phyloP scores from a whole-genome alignment of 2,888 invertebrate species.

The Eustalomyia histrio region DNA sequence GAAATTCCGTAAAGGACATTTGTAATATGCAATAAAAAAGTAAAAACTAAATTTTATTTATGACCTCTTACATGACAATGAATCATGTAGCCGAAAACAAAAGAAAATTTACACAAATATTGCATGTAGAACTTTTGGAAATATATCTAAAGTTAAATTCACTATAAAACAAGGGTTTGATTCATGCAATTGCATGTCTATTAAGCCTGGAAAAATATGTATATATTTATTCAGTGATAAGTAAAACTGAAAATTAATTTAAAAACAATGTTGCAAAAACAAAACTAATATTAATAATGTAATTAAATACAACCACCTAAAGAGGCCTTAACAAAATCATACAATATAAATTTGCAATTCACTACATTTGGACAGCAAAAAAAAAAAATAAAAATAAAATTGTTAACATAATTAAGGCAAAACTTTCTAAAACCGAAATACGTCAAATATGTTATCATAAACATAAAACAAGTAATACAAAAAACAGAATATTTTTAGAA shows the following conservation, averaged over 20 bases:
- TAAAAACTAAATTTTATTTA: conserved; percentile 5
- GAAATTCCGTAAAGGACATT: background rate
- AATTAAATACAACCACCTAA: conserved; percentile 10
- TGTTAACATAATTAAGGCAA: conserved; percentile 10
- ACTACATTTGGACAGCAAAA: background rate
- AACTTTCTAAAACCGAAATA: background rate
- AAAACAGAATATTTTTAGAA: background rate
- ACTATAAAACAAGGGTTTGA: conserved; percentile 41
- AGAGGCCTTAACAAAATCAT: background rate
- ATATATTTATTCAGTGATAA: conserved; percentile 22
- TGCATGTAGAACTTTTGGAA: conserved; percentile 34
- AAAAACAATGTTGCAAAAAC: background rate
- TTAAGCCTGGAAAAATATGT: conserved; percentile 18
- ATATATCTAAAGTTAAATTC: conserved; percentile 7
- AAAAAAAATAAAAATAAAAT: background rate
- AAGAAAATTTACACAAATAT: conserved; percentile 37
- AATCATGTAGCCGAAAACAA: conserved; percentile 28
- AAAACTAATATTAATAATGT: conserved; percentile 21
- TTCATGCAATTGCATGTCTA: conserved; percentile 54
- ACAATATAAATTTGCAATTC: background rate
- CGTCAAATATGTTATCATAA: conserved; percentile 1
- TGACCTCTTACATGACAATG: conserved; percentile 33
- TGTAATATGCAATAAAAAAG: background rate
- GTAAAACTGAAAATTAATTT: conserved; percentile 40
- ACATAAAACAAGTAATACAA: conserved; percentile 5